A percentile compares a stretch with the other conserved stretches of the same genome.
Conservation (phyloP, 30 jellyfish, hydroid and myxozoan genomes). For the Turritopsis rubra region DNA sequence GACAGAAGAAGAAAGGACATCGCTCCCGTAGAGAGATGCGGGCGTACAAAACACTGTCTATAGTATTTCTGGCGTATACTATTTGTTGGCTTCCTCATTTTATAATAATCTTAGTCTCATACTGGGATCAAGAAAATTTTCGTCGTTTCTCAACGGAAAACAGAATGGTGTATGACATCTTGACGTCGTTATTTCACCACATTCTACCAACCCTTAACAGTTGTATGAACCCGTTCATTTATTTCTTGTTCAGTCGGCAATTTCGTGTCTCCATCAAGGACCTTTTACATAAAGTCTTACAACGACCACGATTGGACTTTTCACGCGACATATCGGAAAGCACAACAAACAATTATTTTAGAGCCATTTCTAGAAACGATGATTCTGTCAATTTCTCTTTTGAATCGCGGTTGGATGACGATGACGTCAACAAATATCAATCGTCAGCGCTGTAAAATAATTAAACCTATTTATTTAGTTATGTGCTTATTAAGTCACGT, state of each 20-base stretch:
- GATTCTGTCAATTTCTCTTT: background rate
- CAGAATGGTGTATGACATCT: background rate
- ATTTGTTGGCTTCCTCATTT: conserved; percentile 21
- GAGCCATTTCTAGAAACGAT: background rate
- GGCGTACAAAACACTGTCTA: conserved; percentile 4
- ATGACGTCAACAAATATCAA: background rate
- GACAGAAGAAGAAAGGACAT: background rate
- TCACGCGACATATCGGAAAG: background rate
- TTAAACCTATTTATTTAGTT: too few relatives aligned
- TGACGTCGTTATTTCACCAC: background rate
- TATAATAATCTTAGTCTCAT: background rate
- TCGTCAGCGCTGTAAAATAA: background rate
- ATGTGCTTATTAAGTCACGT: too few relatives aligned
- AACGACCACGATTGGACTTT: background rate
- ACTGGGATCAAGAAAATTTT: conserved; percentile 8
- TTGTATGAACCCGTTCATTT: conserved; percentile 19
- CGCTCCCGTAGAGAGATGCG: background rate
- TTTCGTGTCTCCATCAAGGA: conserved; percentile 15
- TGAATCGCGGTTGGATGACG: background rate
- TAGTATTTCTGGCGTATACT: conserved; percentile 12
- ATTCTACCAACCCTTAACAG: conserved; percentile 13
- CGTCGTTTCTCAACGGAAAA: background rate
- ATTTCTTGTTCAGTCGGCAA: background rate
- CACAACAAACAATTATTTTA: background rate
- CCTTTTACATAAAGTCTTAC: background rate